phyloP scores from a whole-genome alignment of 2,797 vertebrate genomes.

The Epinephelus malabaricus region DNA sequence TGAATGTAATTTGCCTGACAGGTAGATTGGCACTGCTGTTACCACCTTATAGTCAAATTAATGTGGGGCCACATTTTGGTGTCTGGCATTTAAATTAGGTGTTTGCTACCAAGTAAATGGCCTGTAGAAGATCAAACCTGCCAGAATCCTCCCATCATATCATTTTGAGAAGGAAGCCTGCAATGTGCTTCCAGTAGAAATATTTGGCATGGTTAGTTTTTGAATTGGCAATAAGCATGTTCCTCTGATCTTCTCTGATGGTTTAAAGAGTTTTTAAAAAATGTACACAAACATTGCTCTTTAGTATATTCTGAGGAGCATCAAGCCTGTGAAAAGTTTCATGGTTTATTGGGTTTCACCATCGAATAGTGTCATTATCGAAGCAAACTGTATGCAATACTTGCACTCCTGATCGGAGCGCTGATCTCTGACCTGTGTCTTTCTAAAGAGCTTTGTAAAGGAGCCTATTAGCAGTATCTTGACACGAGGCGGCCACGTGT shows the following conservation, averaged over 20 bases:
- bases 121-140: conserved; percentile 31
- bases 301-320: not conserved
- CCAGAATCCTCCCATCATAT: conserved; percentile 14
- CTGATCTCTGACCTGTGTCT: conserved; percentile 37
- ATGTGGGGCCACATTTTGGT: conserved; percentile 21
- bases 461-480: conserved; percentile 33
- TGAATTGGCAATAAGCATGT: conserved; percentile 5
- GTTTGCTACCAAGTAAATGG: conserved; percentile 44
- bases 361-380: not conserved
- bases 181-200: conserved; percentile 12
- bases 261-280: conserved; percentile 24
- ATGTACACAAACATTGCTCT: not conserved
- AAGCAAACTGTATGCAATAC: not conserved
- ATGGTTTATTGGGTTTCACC: not conserved
- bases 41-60: conserved; percentile 13
- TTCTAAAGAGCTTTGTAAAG: not conserved
- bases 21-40: conserved; percentile 28
- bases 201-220: conserved; percentile 10
- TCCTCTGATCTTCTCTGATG: conserved; percentile 9
- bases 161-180: conserved; percentile 17
- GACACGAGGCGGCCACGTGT: conserved; percentile 20
- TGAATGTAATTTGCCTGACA: conserved; percentile 21
- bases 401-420: not conserved
- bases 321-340: not conserved
- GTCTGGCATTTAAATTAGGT: conserved; percentile 35